Evolutionary conservation across 1,140 invertebrate species (phyloP).

Genomic region (Parasteatoda tepidariorum): DNA sequence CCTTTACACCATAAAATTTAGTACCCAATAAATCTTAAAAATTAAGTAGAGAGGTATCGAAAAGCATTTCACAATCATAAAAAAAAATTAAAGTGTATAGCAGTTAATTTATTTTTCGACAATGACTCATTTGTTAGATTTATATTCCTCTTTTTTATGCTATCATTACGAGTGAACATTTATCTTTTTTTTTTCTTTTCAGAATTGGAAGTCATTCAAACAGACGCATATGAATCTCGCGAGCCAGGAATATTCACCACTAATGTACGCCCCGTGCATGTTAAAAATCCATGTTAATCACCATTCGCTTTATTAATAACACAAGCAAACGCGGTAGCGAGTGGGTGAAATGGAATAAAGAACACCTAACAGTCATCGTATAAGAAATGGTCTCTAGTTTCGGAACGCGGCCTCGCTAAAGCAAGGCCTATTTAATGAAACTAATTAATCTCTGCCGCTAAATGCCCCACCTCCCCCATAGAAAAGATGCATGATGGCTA

Average conservation of each 20-base stretch:
- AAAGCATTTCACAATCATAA: no score
- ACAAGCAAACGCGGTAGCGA: background rate
- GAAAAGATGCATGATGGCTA: no score
- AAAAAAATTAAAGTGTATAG: no score
- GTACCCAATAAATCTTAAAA: no score
- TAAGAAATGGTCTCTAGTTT: constrained; percentile 12
- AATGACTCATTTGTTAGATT: no score
- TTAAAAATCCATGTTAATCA: constrained; percentile 21
- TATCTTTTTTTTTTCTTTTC: no score
- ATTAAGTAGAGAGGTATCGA: no score
- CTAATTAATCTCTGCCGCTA: constrained; percentile 21
- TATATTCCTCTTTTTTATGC: no score
- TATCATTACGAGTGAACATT: no score
- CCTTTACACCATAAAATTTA: no score
- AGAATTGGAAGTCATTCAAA: background rate
- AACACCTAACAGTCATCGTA: background rate
- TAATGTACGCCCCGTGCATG: constrained; percentile 7
- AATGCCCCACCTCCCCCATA: background rate
- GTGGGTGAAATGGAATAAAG: background rate
- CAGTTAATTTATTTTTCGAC: no score
- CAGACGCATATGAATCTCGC: background rate
- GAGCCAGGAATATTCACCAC: background rate
- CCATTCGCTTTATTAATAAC: constrained; percentile 14
- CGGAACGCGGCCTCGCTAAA: background rate
- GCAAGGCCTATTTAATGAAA: constrained; percentile 27